Percentiles rank a stretch among this genome's conserved stretches.
phyloP scores from a whole-genome alignment of 2,113 vertebrate genomes.

The Rhegmatorhina hoffmannsi region DNA sequence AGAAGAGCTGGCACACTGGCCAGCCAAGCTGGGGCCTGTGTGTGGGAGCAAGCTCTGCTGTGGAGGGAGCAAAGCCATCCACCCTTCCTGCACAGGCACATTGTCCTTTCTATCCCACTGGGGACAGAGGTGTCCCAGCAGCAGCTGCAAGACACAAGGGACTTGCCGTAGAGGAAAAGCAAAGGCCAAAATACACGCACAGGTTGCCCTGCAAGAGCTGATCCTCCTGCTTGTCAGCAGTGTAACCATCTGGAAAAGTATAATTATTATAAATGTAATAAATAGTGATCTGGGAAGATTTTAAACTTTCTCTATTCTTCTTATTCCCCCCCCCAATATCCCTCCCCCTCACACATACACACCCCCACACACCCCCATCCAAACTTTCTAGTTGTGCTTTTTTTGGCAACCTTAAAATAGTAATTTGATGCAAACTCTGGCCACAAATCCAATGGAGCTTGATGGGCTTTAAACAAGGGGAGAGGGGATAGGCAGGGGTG shows the following conservation, averaged over 20 bases:
- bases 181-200: neutral
- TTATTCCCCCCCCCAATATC: neutral
- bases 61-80: neutral
- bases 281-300: constrained; percentile 67
- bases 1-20: neutral
- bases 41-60: neutral
- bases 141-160: neutral
- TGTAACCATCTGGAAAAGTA: neutral
- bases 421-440: constrained; percentile 47
- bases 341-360: too few relatives aligned
- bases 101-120: neutral
- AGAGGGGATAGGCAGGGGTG: constrained; percentile 24
- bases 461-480: constrained; percentile 45
- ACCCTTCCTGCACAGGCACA: neutral
- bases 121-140: neutral
- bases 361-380: neutral
- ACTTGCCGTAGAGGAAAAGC: neutral
- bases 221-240: constrained; percentile 21
- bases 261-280: constrained; percentile 61
- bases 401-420: constrained; percentile 58
- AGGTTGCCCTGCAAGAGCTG: neutral
- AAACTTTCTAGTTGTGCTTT: constrained; percentile 51
- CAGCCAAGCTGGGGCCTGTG: neutral
- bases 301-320: constrained; percentile 58
- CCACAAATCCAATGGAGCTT: constrained; percentile 62